Evolutionary conservation across 2,888 invertebrate species (phyloP).

Genomic region (Stenolophus ochropezus): DNA sequence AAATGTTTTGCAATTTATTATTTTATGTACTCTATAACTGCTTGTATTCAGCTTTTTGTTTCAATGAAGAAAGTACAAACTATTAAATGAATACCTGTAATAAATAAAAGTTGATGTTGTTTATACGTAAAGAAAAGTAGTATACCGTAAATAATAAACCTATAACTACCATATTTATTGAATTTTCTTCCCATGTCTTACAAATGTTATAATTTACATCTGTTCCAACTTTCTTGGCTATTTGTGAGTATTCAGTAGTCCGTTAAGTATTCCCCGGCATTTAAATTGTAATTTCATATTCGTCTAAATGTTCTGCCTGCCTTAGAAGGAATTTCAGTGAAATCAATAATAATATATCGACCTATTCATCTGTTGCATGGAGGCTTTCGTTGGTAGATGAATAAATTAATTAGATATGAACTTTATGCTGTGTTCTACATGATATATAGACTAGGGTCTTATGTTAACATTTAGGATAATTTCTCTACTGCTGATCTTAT

Average conservation of each 20-base stretch:
- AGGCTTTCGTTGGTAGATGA: slow-evolving; percentile 2
- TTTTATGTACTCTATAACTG: no score
- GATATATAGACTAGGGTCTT: background rate
- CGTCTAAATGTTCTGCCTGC: background rate
- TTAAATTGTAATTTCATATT: slow-evolving; percentile 44
- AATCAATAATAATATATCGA: slow-evolving; percentile 49
- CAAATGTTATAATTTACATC: slow-evolving; percentile 12
- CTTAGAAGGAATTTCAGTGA: slow-evolving; percentile 28
- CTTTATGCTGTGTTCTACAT: background rate
- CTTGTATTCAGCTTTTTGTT: no score
- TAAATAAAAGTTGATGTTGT: background rate
- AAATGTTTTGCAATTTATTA: no score
- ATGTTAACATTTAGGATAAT: slow-evolving; percentile 17
- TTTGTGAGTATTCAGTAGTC: background rate
- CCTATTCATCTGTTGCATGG: slow-evolving; percentile 4
- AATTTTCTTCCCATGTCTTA: background rate
- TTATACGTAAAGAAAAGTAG: background rate
- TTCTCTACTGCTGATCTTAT: background rate
- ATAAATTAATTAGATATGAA: slow-evolving; percentile 27
- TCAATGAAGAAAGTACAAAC: background rate
- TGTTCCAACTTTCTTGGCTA: background rate
- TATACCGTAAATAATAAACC: background rate
- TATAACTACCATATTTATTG: background rate
- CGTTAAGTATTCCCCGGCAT: slow-evolving; percentile 12
- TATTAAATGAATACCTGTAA: background rate